Percentiles rank a stretch among this genome's conserved stretches.
Conservation (phyloP, 2,113 vertebrate genomes). For the Illadopsis cleaveri region DNA sequence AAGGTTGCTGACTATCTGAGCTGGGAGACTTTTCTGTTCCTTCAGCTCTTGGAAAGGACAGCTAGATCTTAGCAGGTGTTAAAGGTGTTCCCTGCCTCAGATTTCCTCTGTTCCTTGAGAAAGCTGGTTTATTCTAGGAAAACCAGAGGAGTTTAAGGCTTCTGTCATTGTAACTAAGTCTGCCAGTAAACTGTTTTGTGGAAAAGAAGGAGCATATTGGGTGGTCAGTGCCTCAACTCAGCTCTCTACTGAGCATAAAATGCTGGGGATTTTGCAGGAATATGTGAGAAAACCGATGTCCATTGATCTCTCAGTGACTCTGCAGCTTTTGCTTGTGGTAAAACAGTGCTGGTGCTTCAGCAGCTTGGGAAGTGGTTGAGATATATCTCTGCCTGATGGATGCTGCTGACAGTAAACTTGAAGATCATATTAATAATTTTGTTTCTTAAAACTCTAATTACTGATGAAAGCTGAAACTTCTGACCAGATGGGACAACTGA, state of each 20-base stretch:
- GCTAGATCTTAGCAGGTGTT: background rate
- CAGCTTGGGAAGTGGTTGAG: background rate
- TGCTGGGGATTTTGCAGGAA: background rate
- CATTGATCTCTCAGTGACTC: background rate
- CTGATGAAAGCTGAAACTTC: background rate
- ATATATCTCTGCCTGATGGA: background rate
- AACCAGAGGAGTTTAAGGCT: background rate
- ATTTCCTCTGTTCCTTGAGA: background rate
- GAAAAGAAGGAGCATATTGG: background rate
- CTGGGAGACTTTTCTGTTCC: constrained; percentile 4
- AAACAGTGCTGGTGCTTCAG: background rate
- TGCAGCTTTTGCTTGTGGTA: background rate
- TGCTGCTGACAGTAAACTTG: background rate
- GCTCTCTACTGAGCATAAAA: fast-evolving
- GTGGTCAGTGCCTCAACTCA: background rate
- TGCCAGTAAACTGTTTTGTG: background rate
- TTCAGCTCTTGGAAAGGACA: background rate
- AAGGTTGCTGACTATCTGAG: background rate
- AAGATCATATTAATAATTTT: background rate
- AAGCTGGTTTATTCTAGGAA: background rate
- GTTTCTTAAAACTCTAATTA: background rate
- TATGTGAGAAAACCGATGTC: background rate
- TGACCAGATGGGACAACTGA: background rate
- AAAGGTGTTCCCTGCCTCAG: background rate
- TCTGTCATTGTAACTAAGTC: background rate